phyloP scores from a whole-genome alignment of 2,888 invertebrate species.

The Temnothorax unifasciatus region DNA sequence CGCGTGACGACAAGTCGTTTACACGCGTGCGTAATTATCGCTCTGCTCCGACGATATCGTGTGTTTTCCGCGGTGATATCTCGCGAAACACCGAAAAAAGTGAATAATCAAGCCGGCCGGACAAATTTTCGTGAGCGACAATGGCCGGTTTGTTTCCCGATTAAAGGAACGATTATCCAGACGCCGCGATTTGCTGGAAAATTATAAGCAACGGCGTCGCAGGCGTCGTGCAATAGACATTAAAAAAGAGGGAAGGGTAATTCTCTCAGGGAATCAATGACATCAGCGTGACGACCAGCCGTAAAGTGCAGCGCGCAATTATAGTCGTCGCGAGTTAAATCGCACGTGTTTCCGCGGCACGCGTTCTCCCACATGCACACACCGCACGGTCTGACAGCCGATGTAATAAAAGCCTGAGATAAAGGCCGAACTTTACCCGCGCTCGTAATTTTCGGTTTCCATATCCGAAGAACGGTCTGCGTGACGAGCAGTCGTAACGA shows the following conservation, averaged over 20 bases:
- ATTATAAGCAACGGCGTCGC: slow-evolving; percentile 15
- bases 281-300: slow-evolving; percentile 78
- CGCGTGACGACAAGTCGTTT: slow-evolving; percentile 72
- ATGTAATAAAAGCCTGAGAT: slow-evolving; percentile 73
- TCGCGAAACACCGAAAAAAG: slow-evolving; percentile 65
- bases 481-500: slow-evolving; percentile 74
- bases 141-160: background rate
- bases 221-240: background rate
- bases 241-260: background rate
- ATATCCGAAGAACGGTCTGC: slow-evolving; percentile 72
- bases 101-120: slow-evolving; percentile 54
- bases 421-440: slow-evolving; percentile 69
- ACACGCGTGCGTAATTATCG: slow-evolving; percentile 74
- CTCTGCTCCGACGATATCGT: slow-evolving; percentile 60
- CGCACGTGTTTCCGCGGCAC: slow-evolving; percentile 72
- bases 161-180: slow-evolving; percentile 5
- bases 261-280: slow-evolving; percentile 58
- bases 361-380: slow-evolving; percentile 54
- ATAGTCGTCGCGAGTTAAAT: slow-evolving; percentile 77
- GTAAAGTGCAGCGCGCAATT: slow-evolving; percentile 79
- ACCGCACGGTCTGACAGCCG: slow-evolving; percentile 65
- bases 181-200: slow-evolving; percentile 14
- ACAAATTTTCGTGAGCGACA: slow-evolving; percentile 55
- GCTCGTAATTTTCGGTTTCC: slow-evolving; percentile 75
- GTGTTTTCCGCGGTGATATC: slow-evolving; percentile 67